A percentile compares a stretch with the other conserved stretches of the same genome.
These are phyloP conservation scores for Sarcophaga rosellei DNA, from an alignment of 2,888 invertebrate species.

Conservation along the genomic window DNA sequence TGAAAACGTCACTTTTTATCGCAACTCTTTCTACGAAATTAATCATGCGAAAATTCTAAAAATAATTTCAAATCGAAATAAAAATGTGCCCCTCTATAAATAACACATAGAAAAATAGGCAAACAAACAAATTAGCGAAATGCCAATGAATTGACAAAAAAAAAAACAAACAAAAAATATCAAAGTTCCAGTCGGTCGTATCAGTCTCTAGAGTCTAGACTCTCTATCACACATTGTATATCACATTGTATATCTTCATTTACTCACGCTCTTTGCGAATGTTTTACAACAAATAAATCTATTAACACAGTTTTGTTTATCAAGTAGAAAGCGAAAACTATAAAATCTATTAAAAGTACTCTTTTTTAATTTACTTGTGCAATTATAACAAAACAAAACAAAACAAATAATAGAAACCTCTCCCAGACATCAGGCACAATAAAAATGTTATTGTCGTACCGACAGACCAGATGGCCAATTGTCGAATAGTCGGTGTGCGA, in stretches of 20 bases:
- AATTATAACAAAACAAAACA: slow-evolving; percentile 5
- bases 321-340: slow-evolving; percentile 18
- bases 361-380: background rate
- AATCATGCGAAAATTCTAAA: slow-evolving; percentile 31
- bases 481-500: background rate
- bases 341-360: background rate
- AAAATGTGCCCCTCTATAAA: slow-evolving; percentile 11
- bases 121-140: slow-evolving; percentile 1
- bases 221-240: too few relatives aligned
- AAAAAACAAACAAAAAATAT: background rate
- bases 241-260: background rate
- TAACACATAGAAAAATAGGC: background rate
- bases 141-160: background rate
- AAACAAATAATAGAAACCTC: slow-evolving; percentile 10
- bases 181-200: background rate
- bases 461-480: background rate
- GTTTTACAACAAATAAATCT: slow-evolving; percentile 22
- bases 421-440: too few relatives aligned
- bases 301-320: slow-evolving; percentile 46
- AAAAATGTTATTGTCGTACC: background rate
- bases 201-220: background rate
- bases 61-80: slow-evolving; percentile 9
- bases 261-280: background rate
- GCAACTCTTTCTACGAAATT: background rate
- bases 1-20: too few relatives aligned